Base-by-base conservation (phyloP, 1,140 invertebrate genomes). In the Lepidurus arcticus region DNA sequence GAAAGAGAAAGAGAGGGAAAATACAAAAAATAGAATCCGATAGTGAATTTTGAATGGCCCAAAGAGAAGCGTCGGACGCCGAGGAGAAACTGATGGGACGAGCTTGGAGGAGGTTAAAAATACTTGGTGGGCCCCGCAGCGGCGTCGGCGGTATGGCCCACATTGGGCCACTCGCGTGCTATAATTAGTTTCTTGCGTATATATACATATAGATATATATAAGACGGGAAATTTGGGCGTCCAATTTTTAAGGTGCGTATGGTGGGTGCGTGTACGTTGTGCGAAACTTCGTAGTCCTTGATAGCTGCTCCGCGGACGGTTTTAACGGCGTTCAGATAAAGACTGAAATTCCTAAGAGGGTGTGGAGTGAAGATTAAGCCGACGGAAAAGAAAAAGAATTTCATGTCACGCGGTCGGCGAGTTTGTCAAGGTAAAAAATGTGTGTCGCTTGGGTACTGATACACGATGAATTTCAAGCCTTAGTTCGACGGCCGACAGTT, bases 171-270 rank as follows among this genome's bases (percentile, higher is more conserved):
- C 9, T 65, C 13, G 47, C 47, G 47, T n/a, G 47, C 47, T 65
- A 65, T 65, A 65, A 65, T 65, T 65, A 65, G 47, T 65, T 53
- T n/a, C 47, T 53, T 53, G 7, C 47, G 47, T 65, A 21, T 65
- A 65, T 65, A 65, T 65, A 34, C 3, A 34, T 34, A 34, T 34
- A 34, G 2, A 34, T 34, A 34, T 34, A 34, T 34, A 34, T 34
- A 24, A 24, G 24, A 24, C 24, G 47, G 6, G 47, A 53, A 16
- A 16, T 3, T 53, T 53, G 47, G 47, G 10, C 21, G 47, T n/a
- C 47, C 13, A 16, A 16, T 53, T 53, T 53, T n/a, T 53, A 11
- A 53, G 11, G 21, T 53, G 47, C 47, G 47, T 53, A 53, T n/a
- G 47, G 11, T 53, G 47, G 21, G 47, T 53, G 4, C 47, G 47